Conservation (phyloP, 2,797 vertebrate species). For the Falco novaeseelandiae region DNA sequence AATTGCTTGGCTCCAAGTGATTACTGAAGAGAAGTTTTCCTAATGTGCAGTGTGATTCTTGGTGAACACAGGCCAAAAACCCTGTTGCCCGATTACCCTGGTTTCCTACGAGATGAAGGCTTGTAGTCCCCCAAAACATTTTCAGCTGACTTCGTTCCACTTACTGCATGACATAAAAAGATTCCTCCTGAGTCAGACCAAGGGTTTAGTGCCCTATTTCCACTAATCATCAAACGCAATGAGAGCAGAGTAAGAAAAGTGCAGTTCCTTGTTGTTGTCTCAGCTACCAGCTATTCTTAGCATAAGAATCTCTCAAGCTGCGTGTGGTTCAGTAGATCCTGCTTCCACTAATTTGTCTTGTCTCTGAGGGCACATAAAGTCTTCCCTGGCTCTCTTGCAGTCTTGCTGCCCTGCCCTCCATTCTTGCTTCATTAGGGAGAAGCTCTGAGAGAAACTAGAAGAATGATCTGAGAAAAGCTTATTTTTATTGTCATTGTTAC, state of each 20-base stretch:
- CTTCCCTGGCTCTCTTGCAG: neutral
- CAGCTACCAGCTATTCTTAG: neutral
- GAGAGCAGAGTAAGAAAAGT: neutral
- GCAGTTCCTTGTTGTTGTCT: neutral
- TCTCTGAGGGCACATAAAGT: neutral
- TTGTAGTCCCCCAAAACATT: neutral
- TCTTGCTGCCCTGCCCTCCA: neutral
- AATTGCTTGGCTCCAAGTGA: neutral
- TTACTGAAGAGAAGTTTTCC: neutral
- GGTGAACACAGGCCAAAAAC: neutral
- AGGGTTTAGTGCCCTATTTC: neutral
- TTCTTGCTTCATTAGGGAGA: neutral
- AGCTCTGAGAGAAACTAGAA: neutral
- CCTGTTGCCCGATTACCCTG: neutral
- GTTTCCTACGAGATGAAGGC: neutral
- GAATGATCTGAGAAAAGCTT: neutral
- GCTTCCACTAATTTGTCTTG: neutral
- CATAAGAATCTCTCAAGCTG: neutral
- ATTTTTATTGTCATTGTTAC: neutral
- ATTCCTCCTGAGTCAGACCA: neutral
- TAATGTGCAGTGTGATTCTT: neutral
- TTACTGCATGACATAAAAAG: neutral
- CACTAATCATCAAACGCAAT: neutral
- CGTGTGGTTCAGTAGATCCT: neutral
- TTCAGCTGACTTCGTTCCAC: neutral